A percentile compares a stretch with the other conserved stretches of the same genome.
These are phyloP conservation scores for Polyergus mexicanus DNA, from an alignment of 1,140 invertebrate genomes.

Conservation along the genomic window DNA sequence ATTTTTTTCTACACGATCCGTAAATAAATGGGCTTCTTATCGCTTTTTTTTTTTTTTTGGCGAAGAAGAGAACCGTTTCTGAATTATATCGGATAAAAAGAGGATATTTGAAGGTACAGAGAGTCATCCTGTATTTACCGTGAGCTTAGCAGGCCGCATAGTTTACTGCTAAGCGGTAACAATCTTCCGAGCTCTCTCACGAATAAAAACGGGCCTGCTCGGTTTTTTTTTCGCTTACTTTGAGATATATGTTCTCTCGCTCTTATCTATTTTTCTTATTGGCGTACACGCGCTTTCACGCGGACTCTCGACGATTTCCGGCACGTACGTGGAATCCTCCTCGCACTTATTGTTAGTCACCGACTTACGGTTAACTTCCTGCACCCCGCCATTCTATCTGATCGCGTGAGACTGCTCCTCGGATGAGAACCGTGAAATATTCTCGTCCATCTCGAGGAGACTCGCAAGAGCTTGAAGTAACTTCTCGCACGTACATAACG, in stretches of 20 bases:
- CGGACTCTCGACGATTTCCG: conserved; percentile 64
- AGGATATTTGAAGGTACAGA: background rate
- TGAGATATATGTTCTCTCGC: background rate
- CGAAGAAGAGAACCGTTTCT: background rate
- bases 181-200: conserved; percentile 23
- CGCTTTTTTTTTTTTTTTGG: background rate
- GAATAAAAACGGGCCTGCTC: conserved; percentile 8
- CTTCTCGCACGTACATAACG: background rate
- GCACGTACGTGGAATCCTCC: conserved; percentile 70
- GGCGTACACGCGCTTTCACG: conserved; percentile 21
- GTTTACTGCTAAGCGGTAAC: conserved; percentile 46
- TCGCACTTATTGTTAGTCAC: conserved; percentile 73
- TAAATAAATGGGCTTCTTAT: too few relatives aligned
- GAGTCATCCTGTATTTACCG: conserved; percentile 19
- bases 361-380: conserved; percentile 75
- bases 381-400: conserved; percentile 61
- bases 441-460: background rate
- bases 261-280: conserved; percentile 37
- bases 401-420: conserved; percentile 60
- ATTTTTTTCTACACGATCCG: too few relatives aligned
- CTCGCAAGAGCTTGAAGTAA: conserved; percentile 1
- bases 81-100: too few relatives aligned
- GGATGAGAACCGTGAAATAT: background rate
- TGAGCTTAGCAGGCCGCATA: conserved; percentile 14
- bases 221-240: background rate